Evolutionary conservation across 2,113 vertebrate genomes (phyloP).

Genomic region (Bos javanicus): DNA sequence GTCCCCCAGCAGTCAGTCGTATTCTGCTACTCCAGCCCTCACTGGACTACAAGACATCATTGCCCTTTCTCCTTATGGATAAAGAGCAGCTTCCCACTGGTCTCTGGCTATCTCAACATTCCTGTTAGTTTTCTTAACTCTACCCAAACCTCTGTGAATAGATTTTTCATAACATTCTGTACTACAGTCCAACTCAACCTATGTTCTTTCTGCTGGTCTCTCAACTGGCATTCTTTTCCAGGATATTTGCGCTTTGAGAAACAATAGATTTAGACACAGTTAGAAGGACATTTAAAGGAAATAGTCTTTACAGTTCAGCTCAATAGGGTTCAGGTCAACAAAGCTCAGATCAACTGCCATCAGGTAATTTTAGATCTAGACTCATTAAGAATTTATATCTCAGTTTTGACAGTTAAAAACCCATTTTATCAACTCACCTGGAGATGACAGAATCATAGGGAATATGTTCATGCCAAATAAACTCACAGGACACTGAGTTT

Average conservation of each 20-base stretch:
- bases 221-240: not conserved
- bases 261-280: not conserved
- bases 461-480: not conserved
- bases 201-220: not conserved
- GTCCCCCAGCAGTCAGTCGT: not conserved
- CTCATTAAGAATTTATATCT: not conserved
- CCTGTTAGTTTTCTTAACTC: not conserved
- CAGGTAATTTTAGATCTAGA: not conserved
- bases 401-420: not conserved
- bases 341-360: not conserved
- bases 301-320: not conserved
- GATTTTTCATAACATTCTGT: not conserved
- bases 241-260: constrained; percentile 20
- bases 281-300: not conserved
- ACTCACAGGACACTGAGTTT: not conserved
- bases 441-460: not conserved
- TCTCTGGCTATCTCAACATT: not conserved
- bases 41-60: not conserved
- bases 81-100: not conserved
- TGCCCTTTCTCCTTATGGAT: not conserved
- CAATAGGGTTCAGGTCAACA: not conserved
- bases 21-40: not conserved
- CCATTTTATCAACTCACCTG: not conserved
- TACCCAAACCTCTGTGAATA: not conserved
- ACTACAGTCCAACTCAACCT: not conserved